Evolutionary conservation across 2,888 invertebrate genomes (phyloP), one percentile per base, ranked within the genome.

Genomic region (Mythimna impura): DNA sequence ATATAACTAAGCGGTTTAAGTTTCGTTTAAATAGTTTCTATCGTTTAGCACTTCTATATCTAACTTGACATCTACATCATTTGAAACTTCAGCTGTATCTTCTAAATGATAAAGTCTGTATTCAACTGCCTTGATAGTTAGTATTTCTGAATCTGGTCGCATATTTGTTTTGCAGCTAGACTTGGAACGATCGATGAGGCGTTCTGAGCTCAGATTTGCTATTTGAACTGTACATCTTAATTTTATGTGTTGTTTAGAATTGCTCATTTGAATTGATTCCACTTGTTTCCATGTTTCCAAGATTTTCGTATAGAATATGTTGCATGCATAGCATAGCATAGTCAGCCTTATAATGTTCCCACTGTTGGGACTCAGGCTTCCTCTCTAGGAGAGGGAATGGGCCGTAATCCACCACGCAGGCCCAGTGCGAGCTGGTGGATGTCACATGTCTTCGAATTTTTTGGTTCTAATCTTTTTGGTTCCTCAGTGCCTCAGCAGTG

Each of bases 131-230:
- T 52, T 52, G 20, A 20, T 10, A 58, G n/a, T 54, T 34, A 30
- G 25, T 2, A 60, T 58, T 76, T 66, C 64, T 71, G 66, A 60
- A 73, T 77, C 66, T 72, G 65, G 63, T 60, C 55, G 57, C 54
- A 68, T 72, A 25, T 83, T 83, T 77, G 66, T 65, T 77, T 77
- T 65, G 57, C 40, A 66, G 66, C 70, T 80, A 69, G 57, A 73
- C 71, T 83, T 69, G 12, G 60, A 66, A 61, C 76, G 80, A 82
- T 80, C 70, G 77, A 83, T 83, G 67, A 52, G 34, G 66, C 50
- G 61, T 69, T 60, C 64, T 76, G 50, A 30, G 54, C 60, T 71
- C 50, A 62, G 80, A 80, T 73, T 76, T 76, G 17, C 61, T 76
- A 73, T 71, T 73, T 71, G 71, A 62, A 77, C 66, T 72, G 54